A percentile compares a stretch with the other conserved stretches of the same genome.
Conservation (phyloP, 2,888 invertebrate genomes). For the Dolichopus griseipennis region DNA sequence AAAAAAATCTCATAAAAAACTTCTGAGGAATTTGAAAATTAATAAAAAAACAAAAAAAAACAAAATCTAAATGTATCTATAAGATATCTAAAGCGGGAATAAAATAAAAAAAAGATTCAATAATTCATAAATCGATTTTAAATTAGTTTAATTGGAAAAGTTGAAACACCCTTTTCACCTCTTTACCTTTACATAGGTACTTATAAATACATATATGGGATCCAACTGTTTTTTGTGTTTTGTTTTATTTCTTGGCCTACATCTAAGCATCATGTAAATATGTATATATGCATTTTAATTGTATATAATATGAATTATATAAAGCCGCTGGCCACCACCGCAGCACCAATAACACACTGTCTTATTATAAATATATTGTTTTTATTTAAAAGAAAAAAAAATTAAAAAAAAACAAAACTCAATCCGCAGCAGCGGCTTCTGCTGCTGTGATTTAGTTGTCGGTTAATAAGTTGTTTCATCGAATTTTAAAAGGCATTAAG, state of each 20-base stretch:
- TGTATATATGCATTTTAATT: background rate
- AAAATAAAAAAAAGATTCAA: background rate
- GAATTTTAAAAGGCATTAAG: background rate
- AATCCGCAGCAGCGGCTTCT: background rate
- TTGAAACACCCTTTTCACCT: background rate
- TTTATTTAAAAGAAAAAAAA: background rate
- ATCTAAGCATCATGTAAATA: background rate
- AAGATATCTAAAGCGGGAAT: background rate
- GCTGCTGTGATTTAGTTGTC: slow-evolving; percentile 4
- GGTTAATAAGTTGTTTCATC: slow-evolving; percentile 4
- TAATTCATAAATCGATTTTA: slow-evolving; percentile 6
- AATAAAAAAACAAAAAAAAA: background rate
- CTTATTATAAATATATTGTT: background rate
- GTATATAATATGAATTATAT: background rate
- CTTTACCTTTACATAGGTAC: background rate
- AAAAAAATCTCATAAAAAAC: background rate
- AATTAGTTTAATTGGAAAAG: background rate
- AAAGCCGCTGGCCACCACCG: background rate
- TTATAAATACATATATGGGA: no score
- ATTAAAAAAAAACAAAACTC: background rate
- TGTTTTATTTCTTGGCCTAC: no score
- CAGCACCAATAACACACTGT: background rate
- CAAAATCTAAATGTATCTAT: background rate
- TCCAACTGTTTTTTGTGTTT: no score
- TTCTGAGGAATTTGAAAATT: background rate